A percentile compares a stretch with the other conserved stretches of the same genome.
phyloP scores from a whole-genome alignment of 2,888 invertebrate genomes.

The Dastarcus helophoroides region DNA sequence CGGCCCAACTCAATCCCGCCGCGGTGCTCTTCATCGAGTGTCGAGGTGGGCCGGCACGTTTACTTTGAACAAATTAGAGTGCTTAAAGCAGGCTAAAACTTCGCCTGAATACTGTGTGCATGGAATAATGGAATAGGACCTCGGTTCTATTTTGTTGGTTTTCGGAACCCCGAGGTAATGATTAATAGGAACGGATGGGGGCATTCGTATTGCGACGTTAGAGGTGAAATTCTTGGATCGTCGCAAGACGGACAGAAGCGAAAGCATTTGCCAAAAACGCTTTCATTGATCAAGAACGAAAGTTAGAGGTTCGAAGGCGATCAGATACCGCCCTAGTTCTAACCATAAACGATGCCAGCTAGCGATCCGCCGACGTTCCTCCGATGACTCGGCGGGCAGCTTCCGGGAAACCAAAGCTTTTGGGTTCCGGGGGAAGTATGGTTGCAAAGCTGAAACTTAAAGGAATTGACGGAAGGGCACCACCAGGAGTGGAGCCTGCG shows the following conservation, averaged over 20 bases:
- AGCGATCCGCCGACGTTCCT: constrained; percentile 49
- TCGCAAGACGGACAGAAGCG: constrained; percentile 47
- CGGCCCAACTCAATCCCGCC: constrained; percentile 28
- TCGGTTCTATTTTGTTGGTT: constrained; percentile 52
- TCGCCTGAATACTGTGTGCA: constrained; percentile 40
- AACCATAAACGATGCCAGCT: constrained; percentile 55
- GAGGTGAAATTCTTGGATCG: constrained; percentile 50
- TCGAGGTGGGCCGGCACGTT: constrained; percentile 42
- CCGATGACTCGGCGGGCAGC: constrained; percentile 46
- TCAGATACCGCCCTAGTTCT: constrained; percentile 41
- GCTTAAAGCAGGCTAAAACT: constrained; percentile 47
- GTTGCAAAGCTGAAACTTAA: constrained; percentile 52
- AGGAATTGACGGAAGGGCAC: constrained; percentile 55
- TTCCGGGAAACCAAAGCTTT: constrained; percentile 51
- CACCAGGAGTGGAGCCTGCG: constrained; percentile 61
- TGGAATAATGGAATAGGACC: constrained; percentile 55
- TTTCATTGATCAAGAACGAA: constrained; percentile 58
- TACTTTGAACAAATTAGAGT: constrained; percentile 59
- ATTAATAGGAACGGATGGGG: constrained; percentile 42
- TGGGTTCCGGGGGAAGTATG: constrained; percentile 54
- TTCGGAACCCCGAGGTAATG: constrained; percentile 47
- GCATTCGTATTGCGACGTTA: constrained; percentile 46
- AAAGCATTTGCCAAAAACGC: constrained; percentile 59
- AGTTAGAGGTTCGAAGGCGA: constrained; percentile 58
- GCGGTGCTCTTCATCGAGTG: constrained; percentile 36